Base-by-base conservation (phyloP, 2,113 vertebrate species). In the Gadus macrocephalus region DNA sequence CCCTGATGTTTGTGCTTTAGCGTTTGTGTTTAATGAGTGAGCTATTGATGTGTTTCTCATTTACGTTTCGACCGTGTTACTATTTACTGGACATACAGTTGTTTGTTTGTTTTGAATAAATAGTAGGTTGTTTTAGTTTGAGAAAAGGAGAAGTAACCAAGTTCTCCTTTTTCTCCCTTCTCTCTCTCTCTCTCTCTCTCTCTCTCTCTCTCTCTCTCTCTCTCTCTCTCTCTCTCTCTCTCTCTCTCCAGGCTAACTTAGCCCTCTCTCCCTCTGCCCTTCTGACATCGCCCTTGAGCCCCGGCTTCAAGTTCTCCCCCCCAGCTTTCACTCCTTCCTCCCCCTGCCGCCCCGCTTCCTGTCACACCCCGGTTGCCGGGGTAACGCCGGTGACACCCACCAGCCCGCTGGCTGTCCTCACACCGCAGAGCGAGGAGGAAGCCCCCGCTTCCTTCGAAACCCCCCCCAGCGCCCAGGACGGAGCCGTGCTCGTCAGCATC, bases 381-480 rank as follows among this genome's bases (percentile, higher is more conserved):
- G 62, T 9, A 6, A 38, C 15, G n/a, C 14, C 28, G 3, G 62
- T 7, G 27, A 72, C 77, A 53, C 31, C 81, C 62, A 28, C 75
- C 27, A 83, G 82, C 49, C 82, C 85, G 0, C 42, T 56, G 2
- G 66, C 62, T 53, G 53, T 73, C 25, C 1, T 59, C 0, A 0
- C 49, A 6, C 53, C 58, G 3, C 27, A 59, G 5, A 78, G 78
- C 0, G 65, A 85, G 14, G 75, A 87, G 61, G 89, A 91, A 68
- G 66, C 60, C 1, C 87, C 90, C 3, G 8, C 69, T 67, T 90
- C 88, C 64, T 92, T 92, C 25, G 91, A 91, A 70, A 76, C 58
- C 4, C 86, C 90, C 42, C 72, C 84, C 12, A 69, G 72, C 0
- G 62, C 6, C 5, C 53, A 4, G 0, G 91, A 92, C 22, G 84